These are phyloP conservation scores for Galagoides demidoff DNA, from an alignment of 2,797 vertebrate species.

Conservation along the genomic window DNA sequence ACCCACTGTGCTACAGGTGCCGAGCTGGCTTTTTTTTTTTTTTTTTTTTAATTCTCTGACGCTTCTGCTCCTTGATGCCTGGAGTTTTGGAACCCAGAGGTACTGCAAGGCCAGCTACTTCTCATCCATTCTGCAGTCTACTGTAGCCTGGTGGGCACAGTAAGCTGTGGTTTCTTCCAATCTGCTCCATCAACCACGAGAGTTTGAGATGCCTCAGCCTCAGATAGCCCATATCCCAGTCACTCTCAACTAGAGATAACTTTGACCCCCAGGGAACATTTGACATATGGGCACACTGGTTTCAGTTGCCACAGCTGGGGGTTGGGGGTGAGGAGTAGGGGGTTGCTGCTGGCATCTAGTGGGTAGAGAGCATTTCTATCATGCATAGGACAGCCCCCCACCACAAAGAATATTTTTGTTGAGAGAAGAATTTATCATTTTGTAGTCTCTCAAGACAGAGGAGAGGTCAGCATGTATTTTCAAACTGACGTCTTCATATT, in stretches of 20 bases:
- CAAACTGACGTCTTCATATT: not conserved
- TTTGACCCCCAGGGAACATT: not conserved
- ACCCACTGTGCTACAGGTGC: too few species aligned
- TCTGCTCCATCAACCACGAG: not conserved
- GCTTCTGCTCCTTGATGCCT: not conserved
- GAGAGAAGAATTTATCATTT: not conserved
- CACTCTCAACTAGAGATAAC: not conserved
- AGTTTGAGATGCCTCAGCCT: not conserved
- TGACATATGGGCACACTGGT: not conserved
- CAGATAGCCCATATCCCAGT: not conserved
- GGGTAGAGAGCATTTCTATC: not conserved
- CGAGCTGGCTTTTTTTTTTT: too few species aligned
- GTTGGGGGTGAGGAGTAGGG: too few species aligned
- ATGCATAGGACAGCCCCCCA: not conserved
- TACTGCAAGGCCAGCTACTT: too few species aligned
- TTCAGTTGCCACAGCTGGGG: not conserved
- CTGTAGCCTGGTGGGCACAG: not conserved
- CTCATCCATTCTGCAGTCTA: fast-evolving
- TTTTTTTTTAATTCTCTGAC: not conserved
- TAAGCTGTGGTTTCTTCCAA: not conserved
- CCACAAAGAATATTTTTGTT: not conserved
- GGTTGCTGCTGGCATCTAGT: not conserved
- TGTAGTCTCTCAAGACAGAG: not conserved
- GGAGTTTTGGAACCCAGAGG: not conserved
- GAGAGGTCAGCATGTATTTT: not conserved